These are phyloP conservation scores for Volucella bombylans DNA, from an alignment of 2,888 invertebrate genomes.

Conservation along the genomic window DNA sequence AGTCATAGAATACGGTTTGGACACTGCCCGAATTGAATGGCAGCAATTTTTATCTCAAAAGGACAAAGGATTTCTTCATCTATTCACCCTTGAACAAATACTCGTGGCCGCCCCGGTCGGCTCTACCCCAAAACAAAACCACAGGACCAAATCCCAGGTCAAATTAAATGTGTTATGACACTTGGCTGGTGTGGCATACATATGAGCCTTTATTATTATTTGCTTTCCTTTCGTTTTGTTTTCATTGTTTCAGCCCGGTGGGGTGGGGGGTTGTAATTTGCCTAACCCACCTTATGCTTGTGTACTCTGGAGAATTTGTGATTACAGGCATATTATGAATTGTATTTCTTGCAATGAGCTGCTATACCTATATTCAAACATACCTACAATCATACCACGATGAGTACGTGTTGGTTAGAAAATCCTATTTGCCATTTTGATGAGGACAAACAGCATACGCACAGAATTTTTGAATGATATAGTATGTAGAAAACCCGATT, in stretches of 20 bases:
- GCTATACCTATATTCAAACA: constrained; percentile 16
- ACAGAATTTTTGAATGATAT: neutral
- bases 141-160: constrained; percentile 33
- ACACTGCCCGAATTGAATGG: constrained; percentile 4
- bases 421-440: constrained; percentile 45
- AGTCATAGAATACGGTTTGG: neutral
- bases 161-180: constrained; percentile 49
- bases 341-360: constrained; percentile 41
- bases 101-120: neutral
- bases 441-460: constrained; percentile 28
- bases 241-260: constrained; percentile 4
- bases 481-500: no score
- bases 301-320: neutral
- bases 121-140: neutral
- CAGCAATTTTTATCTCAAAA: constrained; percentile 5
- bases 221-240: constrained; percentile 1
- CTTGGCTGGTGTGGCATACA: constrained; percentile 36
- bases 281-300: neutral
- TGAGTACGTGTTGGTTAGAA: constrained; percentile 23
- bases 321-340: constrained; percentile 37
- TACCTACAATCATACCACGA: no score
- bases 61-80: constrained; percentile 6
- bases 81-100: neutral
- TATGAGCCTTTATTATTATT: constrained; percentile 42
- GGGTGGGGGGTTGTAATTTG: neutral